Base-by-base conservation (phyloP, 2,888 invertebrate genomes). In the Spilosoma lubricipeda region DNA sequence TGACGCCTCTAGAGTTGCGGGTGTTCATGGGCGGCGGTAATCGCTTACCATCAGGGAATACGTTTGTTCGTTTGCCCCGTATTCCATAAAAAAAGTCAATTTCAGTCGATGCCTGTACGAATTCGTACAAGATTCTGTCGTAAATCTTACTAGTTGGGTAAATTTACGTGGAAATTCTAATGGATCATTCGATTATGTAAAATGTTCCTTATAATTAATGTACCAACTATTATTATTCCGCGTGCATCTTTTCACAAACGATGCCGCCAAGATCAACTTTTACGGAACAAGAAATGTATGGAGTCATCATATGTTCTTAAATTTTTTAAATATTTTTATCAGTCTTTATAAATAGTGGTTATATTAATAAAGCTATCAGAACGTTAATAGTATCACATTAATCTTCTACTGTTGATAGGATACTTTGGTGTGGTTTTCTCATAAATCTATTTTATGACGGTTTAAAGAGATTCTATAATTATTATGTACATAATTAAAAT, bases 201-300 rank as follows among this genome's bases (percentile, higher is more conserved):
- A 88, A 80, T 84, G 85, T 83, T 85, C 83, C 77, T 87, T 80
- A 84, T 87, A 89, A 90, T 89, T 88, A 87, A 89, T 86, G 76
- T 83, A 77, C 76, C 72, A 75, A 88, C 86, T 91, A 90, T 92
- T 93, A 91, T 93, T 94, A 94, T 93, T 92, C 91, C 87, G 88
- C 85, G 86, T 88, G 89, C 91, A 87, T 90, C 88, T 90, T 91
- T 90, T 90, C 89, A 92, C 90, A 93, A 94, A 93, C 89, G 93
- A 90, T 85, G 93, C 94, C 94, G 94, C 92, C 93, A 83, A 86
- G 87, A 87, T 87, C 87, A 87, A 87, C 85, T 86, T 78, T 75
- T 76, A 77, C 77, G 78, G 82, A 84, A 86, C 86, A 87, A 77
- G 66, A 80, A 87, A 85, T 68, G 79, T 39, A 66, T 89, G 65